These are phyloP conservation scores for Leptothorax acervorum DNA, from an alignment of 2,888 invertebrate genomes.

Conservation along the genomic window DNA sequence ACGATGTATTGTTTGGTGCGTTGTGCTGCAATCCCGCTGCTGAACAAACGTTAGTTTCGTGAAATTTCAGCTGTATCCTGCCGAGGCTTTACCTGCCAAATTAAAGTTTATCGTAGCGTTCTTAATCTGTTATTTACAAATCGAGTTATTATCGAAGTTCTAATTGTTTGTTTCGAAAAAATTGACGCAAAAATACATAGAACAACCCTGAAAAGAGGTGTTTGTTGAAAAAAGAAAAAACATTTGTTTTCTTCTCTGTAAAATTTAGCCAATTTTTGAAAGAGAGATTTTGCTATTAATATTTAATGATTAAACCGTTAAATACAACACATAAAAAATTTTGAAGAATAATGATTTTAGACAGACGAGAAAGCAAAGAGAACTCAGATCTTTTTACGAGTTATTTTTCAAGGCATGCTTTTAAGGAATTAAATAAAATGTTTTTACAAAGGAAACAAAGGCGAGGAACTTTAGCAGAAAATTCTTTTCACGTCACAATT, in stretches of 20 bases:
- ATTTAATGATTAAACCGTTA: neutral
- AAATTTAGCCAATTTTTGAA: neutral
- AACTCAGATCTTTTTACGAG: neutral
- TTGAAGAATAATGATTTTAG: neutral
- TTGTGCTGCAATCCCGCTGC: neutral
- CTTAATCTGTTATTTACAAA: constrained; percentile 7
- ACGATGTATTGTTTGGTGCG: constrained; percentile 18
- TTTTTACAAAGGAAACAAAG: neutral
- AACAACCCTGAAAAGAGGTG: neutral
- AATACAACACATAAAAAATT: neutral
- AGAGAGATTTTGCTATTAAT: neutral
- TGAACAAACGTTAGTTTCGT: neutral
- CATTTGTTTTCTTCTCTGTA: neutral
- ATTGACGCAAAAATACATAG: neutral
- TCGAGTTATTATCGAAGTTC: neutral
- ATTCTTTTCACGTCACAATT: neutral
- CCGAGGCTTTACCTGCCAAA: neutral
- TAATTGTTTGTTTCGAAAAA: neutral
- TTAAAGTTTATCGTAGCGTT: neutral
- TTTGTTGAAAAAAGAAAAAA: neutral
- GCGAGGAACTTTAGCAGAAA: neutral
- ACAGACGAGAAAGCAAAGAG: neutral
- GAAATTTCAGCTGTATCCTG: constrained; percentile 11
- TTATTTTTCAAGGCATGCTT: neutral
- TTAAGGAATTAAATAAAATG: constrained; percentile 15